Evolutionary conservation across 2,888 invertebrate species (phyloP).

Genomic region (Julus scandinavius): DNA sequence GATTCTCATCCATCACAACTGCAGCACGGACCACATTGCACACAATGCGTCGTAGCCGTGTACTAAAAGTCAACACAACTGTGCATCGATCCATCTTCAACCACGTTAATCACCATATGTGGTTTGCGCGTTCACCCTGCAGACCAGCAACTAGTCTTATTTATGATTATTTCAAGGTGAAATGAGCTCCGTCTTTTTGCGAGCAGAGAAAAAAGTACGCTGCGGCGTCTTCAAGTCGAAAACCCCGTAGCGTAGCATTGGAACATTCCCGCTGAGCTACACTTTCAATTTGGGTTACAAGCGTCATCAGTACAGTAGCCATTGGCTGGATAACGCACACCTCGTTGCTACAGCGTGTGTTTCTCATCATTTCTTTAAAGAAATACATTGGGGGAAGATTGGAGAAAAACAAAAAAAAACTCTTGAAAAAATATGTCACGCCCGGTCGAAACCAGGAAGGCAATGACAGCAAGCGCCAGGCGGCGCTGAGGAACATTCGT

Average conservation of each 20-base stretch:
- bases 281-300: constrained; percentile 33
- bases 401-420: background rate
- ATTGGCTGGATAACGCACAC: constrained; percentile 5
- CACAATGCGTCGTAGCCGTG: background rate
- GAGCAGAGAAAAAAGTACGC: background rate
- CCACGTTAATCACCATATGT: background rate
- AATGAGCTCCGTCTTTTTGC: background rate
- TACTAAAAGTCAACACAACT: background rate
- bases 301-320: background rate
- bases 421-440: constrained; percentile 4
- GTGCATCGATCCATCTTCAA: background rate
- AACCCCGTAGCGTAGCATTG: background rate
- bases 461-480: background rate
- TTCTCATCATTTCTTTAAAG: background rate
- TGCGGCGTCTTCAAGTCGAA: background rate
- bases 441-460: constrained; percentile 9
- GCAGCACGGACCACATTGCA: background rate
- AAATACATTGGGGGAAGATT: background rate
- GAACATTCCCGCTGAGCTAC: background rate
- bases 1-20: background rate
- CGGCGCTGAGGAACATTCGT: background rate
- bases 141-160: background rate
- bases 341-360: background rate
- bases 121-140: background rate
- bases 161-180: constrained; percentile 31